These are phyloP conservation scores for Leptopilina syphax DNA, from an alignment of 2,888 invertebrate genomes.

Conservation along the genomic window DNA sequence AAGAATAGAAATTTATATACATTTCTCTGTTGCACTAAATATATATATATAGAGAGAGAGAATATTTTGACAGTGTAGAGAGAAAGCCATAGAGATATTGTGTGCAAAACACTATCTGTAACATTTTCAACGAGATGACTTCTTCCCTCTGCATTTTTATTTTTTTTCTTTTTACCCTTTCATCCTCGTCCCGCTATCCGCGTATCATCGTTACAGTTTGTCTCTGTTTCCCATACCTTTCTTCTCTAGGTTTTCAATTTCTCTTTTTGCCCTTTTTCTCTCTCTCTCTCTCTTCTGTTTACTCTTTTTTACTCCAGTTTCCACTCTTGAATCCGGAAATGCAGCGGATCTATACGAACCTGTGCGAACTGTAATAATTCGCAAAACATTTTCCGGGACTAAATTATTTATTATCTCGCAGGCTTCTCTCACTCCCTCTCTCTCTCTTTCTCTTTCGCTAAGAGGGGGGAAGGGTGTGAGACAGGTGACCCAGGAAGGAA, in stretches of 20 bases:
- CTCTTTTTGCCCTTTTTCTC: constrained; percentile 20
- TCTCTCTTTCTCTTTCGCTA: too few species aligned
- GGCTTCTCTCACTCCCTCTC: constrained; percentile 55
- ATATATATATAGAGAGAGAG: neutral
- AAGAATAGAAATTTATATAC: neutral
- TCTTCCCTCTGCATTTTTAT: neutral
- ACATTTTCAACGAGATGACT: constrained; percentile 13
- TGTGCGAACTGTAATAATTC: constrained; percentile 61
- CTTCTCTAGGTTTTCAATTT: constrained; percentile 8
- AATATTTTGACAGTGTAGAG: neutral
- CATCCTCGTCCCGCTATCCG: neutral
- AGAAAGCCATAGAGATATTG: neutral
- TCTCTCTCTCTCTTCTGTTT: constrained; percentile 20
- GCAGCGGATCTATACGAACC: constrained; percentile 40
- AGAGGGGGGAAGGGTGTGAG: constrained; percentile 46
- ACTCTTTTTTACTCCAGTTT: constrained; percentile 13
- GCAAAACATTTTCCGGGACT: constrained; percentile 60
- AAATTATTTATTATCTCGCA: constrained; percentile 67
- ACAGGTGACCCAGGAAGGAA: constrained; percentile 59
- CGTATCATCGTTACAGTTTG: too few species aligned
- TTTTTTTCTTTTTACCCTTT: neutral
- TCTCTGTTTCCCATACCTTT: too few species aligned
- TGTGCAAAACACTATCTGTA: constrained; percentile 8
- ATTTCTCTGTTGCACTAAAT: too few species aligned
- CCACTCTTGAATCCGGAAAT: constrained; percentile 38